A percentile compares a stretch with the other conserved stretches of the same genome.
Conservation (phyloP, 2,797 vertebrate genomes). For the Monodelphis domestica region DNA sequence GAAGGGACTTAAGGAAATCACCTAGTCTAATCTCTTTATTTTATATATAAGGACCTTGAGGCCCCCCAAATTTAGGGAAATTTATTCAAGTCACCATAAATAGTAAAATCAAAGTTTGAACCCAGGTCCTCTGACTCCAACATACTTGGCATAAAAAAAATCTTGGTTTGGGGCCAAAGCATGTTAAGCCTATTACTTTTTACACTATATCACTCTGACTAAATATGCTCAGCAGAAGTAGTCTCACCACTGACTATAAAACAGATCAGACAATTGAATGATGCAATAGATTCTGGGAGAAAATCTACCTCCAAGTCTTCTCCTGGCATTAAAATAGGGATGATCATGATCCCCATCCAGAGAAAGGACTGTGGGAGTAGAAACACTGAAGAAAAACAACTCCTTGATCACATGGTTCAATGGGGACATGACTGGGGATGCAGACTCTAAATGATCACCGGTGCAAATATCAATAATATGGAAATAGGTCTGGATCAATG, state of each 20-base stretch:
- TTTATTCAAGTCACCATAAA: background rate
- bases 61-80: background rate
- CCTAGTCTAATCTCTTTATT: too few relatives aligned
- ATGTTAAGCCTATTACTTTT: background rate
- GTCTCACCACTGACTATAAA: background rate
- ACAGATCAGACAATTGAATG: background rate
- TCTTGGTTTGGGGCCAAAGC: background rate
- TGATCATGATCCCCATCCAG: too few relatives aligned
- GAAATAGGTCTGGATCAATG: too few relatives aligned
- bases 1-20: too few relatives aligned
- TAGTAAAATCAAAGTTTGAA: background rate
- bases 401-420: too few relatives aligned
- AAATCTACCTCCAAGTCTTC: conserved; percentile 10
- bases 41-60: background rate
- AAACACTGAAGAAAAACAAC: too few relatives aligned
- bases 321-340: background rate
- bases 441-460: too few relatives aligned
- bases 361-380: too few relatives aligned
- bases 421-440: too few relatives aligned
- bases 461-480: too few relatives aligned
- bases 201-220: background rate
- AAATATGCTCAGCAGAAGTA: background rate
- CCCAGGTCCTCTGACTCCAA: background rate
- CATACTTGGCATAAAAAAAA: background rate
- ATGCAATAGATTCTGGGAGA: background rate